Base-by-base conservation (phyloP, 2,113 vertebrate genomes). In the Labeo catla region DNA sequence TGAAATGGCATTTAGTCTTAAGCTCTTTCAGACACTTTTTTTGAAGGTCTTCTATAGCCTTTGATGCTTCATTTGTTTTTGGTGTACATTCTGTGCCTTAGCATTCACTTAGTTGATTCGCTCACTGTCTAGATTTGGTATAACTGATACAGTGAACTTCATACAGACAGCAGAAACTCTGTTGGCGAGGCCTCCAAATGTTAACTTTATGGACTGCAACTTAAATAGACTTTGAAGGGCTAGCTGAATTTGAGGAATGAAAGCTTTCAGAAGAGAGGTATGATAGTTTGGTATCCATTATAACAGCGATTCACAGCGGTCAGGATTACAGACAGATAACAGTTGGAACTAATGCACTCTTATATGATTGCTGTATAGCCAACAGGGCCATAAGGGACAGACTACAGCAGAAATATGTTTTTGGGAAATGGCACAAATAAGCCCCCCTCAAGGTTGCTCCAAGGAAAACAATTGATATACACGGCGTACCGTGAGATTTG, bases 151-250 rank as follows among this genome's bases (percentile, higher is more conserved):
- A 39, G 50, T 77, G 86, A 90, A 83, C 78, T 39, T 39, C 23
- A 85, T 86, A 82, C 85, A 59, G 7, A 70, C 54, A 68, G n/a
- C 57, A 78, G 52, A 81, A 43, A 10, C 66, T 43, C 49, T 12
- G 6, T 59, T 79, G 76, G 82, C 2, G 8, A 66, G 15, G 36
- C 80, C 54, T 59, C n/a, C 49, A 28, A 76, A 59, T 61, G 80
- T 74, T 79, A 68, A 59, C 63, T 78, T 66, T 72, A 82, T 45
- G 54, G 78, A 83, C 52, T 65, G 79, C 57, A 68, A 54, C 61
- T 49, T 66, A 88, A 79, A 66, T 68, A 45, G 70, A 79, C 80
- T 80, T 57, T 83, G 83, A 84, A 76, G 57, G 63, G n/a, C 74
- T 39, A 23, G 65, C 61, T 78, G 85, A 87, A 87, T 87, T 59